These are phyloP conservation scores for Neomonachus schauinslandi DNA, from an alignment of 2,113 vertebrate genomes.

Conservation along the genomic window DNA sequence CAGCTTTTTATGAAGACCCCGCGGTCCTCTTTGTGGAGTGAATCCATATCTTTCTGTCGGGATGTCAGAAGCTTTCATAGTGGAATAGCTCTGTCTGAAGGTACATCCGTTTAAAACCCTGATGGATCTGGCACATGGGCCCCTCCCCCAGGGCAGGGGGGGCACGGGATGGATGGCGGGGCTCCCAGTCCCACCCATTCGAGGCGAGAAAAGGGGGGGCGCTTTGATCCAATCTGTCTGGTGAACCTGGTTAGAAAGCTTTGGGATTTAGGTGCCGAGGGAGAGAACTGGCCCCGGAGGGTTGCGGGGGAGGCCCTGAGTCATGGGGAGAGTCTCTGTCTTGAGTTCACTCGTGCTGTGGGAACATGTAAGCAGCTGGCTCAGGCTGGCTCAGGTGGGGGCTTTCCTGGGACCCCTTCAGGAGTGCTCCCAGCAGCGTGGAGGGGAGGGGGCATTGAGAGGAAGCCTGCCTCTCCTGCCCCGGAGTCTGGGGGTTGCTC, in stretches of 20 bases:
- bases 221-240: background rate
- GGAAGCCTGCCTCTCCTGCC: background rate
- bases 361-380: background rate
- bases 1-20: background rate
- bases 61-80: background rate
- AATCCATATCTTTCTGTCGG: background rate
- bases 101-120: background rate
- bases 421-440: background rate
- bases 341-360: background rate
- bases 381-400: background rate
- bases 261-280: background rate
- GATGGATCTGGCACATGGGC: background rate
- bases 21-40: too few relatives aligned
- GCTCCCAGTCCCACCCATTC: background rate
- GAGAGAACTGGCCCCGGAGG: background rate
- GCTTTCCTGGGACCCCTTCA: background rate
- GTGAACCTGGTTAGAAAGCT: background rate
- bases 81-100: background rate
- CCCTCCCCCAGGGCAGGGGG: background rate
- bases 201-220: background rate
- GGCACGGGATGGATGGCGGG: accelerated
- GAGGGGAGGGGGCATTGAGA: background rate
- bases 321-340: background rate
- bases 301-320: too few relatives aligned
- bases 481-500: background rate